Evolutionary conservation across 1,140 invertebrate species (phyloP).

Genomic region (Pygmarrhopalites habei): DNA sequence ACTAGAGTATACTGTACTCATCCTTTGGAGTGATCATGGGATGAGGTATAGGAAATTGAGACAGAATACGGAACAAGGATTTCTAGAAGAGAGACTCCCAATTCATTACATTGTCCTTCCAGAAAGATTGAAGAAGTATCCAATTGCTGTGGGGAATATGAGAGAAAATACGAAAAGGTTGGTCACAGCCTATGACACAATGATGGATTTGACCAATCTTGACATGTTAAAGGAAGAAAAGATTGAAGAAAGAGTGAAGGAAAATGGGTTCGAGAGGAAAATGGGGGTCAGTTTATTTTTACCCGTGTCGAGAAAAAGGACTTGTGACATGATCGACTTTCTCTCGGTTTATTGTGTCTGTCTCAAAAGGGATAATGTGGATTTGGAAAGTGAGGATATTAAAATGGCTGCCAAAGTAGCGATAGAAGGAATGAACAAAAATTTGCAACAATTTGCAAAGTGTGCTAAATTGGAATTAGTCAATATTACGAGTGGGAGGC

Average conservation of each 20-base stretch:
- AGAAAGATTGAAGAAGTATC: slow-evolving; percentile 58
- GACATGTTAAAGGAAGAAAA: background rate
- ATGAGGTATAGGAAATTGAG: slow-evolving; percentile 46
- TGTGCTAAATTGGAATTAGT: too few species aligned
- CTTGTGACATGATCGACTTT: background rate
- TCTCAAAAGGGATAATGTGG: too few species aligned
- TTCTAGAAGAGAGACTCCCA: slow-evolving; percentile 82
- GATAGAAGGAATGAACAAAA: too few species aligned
- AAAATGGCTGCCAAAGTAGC: too few species aligned
- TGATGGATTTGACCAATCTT: slow-evolving; percentile 55
- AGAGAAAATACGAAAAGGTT: slow-evolving; percentile 62
- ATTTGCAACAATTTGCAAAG: too few species aligned
- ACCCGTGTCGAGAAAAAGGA: background rate
- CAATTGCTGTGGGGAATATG: slow-evolving; percentile 58
- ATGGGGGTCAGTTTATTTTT: background rate
- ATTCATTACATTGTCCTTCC: slow-evolving; percentile 73
- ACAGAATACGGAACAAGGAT: slow-evolving; percentile 65
- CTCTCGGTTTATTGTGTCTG: too few species aligned
- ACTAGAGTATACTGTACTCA: slow-evolving; percentile 47
- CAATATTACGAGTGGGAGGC: too few species aligned
- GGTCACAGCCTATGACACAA: slow-evolving; percentile 74
- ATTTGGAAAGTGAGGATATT: too few species aligned
- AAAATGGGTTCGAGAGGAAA: background rate
- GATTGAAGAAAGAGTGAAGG: background rate
- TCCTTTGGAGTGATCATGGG: slow-evolving; percentile 54